Evolutionary conservation across 2,797 vertebrate genomes (phyloP).

Genomic region (Acomys russatus): DNA sequence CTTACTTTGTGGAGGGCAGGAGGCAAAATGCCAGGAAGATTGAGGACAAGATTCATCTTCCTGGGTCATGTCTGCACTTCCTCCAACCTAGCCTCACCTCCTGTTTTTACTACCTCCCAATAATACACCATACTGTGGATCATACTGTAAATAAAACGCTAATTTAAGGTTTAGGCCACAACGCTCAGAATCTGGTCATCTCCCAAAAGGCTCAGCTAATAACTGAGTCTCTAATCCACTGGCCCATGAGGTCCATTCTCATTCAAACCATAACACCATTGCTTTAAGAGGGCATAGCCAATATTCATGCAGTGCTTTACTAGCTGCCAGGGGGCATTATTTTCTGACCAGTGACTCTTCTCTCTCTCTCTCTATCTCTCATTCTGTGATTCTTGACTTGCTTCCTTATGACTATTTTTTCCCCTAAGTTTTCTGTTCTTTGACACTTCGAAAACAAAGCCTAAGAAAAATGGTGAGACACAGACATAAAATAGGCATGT

Average conservation of each 20-base stretch:
- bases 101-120: background rate
- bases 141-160: background rate
- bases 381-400: background rate
- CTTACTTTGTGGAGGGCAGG: background rate
- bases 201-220: background rate
- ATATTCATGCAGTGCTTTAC: too few species aligned
- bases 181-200: background rate
- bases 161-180: background rate
- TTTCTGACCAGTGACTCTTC: background rate
- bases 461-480: background rate
- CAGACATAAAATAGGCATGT: background rate
- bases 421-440: background rate
- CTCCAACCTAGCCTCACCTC: too few species aligned
- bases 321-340: background rate
- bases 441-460: background rate
- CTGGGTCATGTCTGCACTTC: background rate
- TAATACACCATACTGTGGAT: background rate
- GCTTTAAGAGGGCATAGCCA: background rate
- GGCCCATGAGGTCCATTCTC: rapidly evolving
- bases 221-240: background rate
- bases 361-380: rapidly evolving
- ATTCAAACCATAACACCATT: background rate
- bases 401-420: background rate
- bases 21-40: background rate
- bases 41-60: background rate